These are phyloP conservation scores for Scrobipalpa costella DNA, from an alignment of 2,888 invertebrate genomes.

Conservation along the genomic window DNA sequence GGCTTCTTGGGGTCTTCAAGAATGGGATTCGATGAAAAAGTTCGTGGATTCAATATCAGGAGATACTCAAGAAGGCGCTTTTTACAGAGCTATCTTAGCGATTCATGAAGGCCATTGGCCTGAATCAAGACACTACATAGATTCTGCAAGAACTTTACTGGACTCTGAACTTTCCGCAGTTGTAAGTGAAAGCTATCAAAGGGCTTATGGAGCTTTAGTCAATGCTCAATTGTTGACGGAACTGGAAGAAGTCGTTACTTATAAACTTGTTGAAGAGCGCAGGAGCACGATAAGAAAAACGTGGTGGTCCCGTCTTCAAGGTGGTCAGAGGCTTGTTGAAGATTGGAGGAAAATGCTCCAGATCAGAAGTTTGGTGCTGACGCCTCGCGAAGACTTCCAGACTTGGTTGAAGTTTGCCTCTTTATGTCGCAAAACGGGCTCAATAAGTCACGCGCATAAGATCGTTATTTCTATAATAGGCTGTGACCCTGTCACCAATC, in stretches of 20 bases:
- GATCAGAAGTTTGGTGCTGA: conserved; percentile 94
- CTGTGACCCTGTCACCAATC: conserved; percentile 87
- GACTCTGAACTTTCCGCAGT: conserved; percentile 98
- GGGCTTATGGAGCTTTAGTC: conserved; percentile 97
- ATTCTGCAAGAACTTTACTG: conserved; percentile 94
- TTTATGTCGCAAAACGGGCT: conserved; percentile 96
- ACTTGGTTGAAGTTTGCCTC: conserved; percentile 99
- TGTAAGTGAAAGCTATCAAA: conserved; percentile 96
- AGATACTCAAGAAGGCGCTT: conserved; percentile 96
- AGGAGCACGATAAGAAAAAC: conserved; percentile 88
- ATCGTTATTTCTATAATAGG: conserved; percentile 93
- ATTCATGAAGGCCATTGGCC: conserved; percentile 90
- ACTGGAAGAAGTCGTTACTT: conserved; percentile 98
- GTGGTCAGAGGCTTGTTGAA: conserved; percentile 96
- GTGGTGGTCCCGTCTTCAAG: conserved; percentile 98
- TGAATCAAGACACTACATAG: conserved; percentile 89
- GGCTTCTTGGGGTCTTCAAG: conserved; percentile 96
- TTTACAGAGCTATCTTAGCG: conserved; percentile 95
- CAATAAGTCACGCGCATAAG: conserved; percentile 93
- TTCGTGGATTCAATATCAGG: conserved; percentile 93
- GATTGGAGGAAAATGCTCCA: conserved; percentile 99
- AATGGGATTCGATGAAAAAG: conserved; percentile 96
- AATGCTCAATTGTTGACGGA: conserved; percentile 98
- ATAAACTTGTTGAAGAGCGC: conserved; percentile 96
- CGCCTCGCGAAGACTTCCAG: conserved; percentile 95